Evolutionary conservation across 2,888 invertebrate genomes (phyloP).

Genomic region (Hemicrepidius hirtus): DNA sequence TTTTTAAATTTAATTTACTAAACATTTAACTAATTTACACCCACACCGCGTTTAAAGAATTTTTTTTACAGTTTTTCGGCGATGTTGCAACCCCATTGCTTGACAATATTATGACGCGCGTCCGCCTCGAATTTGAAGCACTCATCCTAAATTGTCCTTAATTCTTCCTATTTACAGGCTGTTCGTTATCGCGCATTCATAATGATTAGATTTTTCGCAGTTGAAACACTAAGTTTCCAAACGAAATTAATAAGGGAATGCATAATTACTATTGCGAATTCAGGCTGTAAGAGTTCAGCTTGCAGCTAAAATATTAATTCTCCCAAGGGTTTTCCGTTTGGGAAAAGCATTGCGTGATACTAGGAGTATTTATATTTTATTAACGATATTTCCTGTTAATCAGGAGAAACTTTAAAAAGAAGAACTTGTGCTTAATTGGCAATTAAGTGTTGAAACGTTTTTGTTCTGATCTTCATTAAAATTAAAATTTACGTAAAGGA

Average conservation of each 20-base stretch:
- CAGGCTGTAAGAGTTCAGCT: too few relatives aligned
- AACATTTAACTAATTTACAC: too few relatives aligned
- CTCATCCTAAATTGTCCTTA: slow-evolving; percentile 2
- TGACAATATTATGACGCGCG: background rate
- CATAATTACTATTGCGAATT: background rate
- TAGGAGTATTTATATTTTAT: background rate
- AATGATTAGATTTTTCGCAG: slow-evolving; percentile 7
- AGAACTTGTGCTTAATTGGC: slow-evolving; percentile 6
- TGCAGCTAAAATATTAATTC: too few relatives aligned
- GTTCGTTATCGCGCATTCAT: slow-evolving; percentile 14
- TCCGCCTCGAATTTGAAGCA: background rate
- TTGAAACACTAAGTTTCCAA: background rate
- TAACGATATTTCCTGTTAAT: slow-evolving; percentile 12
- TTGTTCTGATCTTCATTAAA: background rate
- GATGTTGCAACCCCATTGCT: too few relatives aligned
- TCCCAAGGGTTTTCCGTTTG: too few relatives aligned
- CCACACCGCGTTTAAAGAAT: too few relatives aligned
- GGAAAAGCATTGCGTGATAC: too few relatives aligned
- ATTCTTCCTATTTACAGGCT: background rate
- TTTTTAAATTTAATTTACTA: too few relatives aligned
- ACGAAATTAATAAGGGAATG: slow-evolving; percentile 1
- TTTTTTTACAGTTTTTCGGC: too few relatives aligned
- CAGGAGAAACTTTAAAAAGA: background rate
- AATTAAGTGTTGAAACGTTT: background rate
- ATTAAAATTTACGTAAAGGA: too few relatives aligned